Conservation (phyloP, 2,797 vertebrate species). For the Falco naumanni region DNA sequence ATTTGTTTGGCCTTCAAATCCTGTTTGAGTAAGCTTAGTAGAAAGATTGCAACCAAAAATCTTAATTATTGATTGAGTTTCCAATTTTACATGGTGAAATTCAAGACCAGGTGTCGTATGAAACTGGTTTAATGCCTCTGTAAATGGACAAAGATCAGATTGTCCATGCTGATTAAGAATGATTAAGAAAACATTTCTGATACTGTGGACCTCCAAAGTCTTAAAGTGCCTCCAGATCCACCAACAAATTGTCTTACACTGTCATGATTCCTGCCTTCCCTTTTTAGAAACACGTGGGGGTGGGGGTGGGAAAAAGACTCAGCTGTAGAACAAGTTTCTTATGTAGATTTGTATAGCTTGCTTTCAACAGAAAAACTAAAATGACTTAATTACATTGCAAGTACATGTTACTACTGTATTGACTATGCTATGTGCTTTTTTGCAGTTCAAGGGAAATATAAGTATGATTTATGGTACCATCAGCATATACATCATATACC, state of each 20-base stretch:
- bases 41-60: neutral
- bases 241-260: neutral
- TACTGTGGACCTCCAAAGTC: neutral
- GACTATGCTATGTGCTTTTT: neutral
- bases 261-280: neutral
- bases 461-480: neutral
- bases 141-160: neutral
- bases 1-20: neutral
- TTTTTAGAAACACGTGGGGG: accelerated
- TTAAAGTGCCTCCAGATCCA: neutral
- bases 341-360: neutral
- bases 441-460: neutral
- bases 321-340: neutral
- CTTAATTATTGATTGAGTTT: neutral
- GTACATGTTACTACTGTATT: neutral
- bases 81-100: neutral
- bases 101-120: neutral
- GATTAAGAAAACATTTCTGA: neutral
- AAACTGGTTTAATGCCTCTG: neutral
- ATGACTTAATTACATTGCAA: neutral
- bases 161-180: neutral
- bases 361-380: neutral
- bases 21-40: neutral
- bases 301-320: neutral
- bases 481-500: no score